These are phyloP conservation scores for Pterocles orientalis DNA, from an alignment of 2,113 vertebrate genomes.

Conservation along the genomic window DNA sequence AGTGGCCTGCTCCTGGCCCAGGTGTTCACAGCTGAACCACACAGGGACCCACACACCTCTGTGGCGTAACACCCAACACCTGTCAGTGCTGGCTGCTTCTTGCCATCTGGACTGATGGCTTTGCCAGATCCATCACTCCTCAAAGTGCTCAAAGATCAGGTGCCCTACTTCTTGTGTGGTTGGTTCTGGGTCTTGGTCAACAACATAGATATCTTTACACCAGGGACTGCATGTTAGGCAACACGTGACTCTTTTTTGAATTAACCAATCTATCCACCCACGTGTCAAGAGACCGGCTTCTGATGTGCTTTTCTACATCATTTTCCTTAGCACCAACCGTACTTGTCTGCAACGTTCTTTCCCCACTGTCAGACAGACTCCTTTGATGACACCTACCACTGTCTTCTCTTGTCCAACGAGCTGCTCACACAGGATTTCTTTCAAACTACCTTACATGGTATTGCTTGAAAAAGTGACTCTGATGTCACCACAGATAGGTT, in stretches of 20 bases:
- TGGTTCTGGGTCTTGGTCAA: neutral
- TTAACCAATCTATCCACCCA: neutral
- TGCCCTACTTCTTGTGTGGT: neutral
- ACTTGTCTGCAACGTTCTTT: neutral
- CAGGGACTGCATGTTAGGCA: neutral
- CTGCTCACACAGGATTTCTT: neutral
- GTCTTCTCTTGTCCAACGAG: neutral
- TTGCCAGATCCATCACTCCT: neutral
- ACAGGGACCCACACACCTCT: neutral
- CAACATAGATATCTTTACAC: neutral
- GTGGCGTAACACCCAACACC: neutral
- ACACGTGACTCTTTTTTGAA: fast-evolving
- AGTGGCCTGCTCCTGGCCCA: neutral
- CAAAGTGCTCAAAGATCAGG: neutral
- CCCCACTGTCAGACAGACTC: neutral
- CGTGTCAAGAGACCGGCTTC: neutral
- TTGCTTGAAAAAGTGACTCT: neutral
- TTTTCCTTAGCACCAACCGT: neutral
- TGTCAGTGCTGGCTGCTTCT: neutral
- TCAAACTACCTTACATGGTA: neutral
- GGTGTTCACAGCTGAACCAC: neutral
- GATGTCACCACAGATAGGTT: neutral
- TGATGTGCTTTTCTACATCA: neutral
- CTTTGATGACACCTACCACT: neutral
- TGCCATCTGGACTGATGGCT: neutral